Conservation (phyloP, 2,888 invertebrate species). For the Pasiphila rectangulata region DNA sequence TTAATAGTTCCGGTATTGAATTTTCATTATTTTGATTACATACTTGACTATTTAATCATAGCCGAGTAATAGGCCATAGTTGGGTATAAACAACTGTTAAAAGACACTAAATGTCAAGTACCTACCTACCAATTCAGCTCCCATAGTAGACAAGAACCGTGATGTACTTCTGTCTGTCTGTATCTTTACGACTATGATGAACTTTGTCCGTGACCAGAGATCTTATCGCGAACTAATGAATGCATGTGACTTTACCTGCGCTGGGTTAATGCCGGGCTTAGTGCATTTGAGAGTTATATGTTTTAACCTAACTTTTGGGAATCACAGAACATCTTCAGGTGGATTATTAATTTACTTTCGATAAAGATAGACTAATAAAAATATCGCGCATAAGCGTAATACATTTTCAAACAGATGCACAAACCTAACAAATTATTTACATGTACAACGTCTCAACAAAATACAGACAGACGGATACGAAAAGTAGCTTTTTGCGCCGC, state of each 20-base stretch:
- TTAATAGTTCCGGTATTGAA: too few relatives aligned
- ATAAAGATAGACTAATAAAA: background rate
- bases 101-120: background rate
- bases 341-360: too few relatives aligned
- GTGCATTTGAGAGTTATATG: too few relatives aligned
- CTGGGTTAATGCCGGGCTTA: background rate
- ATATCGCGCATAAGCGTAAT: too few relatives aligned
- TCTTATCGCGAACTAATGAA: conserved; percentile 35
- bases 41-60: too few relatives aligned
- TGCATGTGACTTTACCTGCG: conserved; percentile 12
- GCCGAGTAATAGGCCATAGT: too few relatives aligned
- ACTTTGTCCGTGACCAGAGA: conserved; percentile 45
- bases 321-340: too few relatives aligned
- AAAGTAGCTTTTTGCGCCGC: conserved; percentile 33
- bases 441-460: conserved; percentile 17
- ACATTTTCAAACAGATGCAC: background rate
- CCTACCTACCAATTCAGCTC: conserved; percentile 13
- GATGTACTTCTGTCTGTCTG: conserved; percentile 46
- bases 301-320: too few relatives aligned
- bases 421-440: conserved; percentile 4
- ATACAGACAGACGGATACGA: conserved; percentile 22
- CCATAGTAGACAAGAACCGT: conserved; percentile 33
- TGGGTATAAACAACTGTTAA: too few relatives aligned
- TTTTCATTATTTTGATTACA: too few relatives aligned
- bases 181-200: conserved; percentile 45